Evolutionary conservation across 1,140 invertebrate species (phyloP).

Genomic region (Diorhabda sublineata): DNA sequence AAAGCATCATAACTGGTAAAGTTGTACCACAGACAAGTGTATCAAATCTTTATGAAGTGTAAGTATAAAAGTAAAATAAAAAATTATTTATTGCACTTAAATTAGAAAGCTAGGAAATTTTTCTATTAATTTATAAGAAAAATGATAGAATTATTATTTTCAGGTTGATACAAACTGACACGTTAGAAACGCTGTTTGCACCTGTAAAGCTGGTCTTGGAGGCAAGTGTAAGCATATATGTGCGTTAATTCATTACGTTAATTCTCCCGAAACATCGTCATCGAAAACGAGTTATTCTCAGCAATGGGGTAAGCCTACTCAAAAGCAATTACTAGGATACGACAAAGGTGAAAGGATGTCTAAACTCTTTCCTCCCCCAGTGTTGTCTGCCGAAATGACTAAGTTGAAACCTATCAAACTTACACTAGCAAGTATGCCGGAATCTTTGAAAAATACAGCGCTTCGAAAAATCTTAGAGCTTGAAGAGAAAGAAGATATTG

Average conservation of each 20-base stretch:
- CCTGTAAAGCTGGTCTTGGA: too few species aligned
- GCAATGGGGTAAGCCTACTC: constrained; percentile 8
- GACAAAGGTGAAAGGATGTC: constrained; percentile 11
- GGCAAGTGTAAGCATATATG: too few species aligned
- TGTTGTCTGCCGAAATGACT: background rate
- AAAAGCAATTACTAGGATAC: constrained; percentile 1
- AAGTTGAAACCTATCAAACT: constrained; percentile 1
- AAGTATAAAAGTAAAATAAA: too few species aligned
- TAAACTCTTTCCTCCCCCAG: background rate
- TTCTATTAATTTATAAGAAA: too few species aligned
- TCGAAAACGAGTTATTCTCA: constrained; percentile 6
- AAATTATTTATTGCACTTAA: too few species aligned
- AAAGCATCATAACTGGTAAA: too few species aligned
- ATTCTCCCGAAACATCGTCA: background rate
- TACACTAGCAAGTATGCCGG: background rate
- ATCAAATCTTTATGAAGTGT: too few species aligned
- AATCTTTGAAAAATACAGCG: background rate
- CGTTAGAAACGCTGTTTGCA: too few species aligned
- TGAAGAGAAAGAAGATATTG: constrained; percentile 19
- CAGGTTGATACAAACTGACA: too few species aligned
- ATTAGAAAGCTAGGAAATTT: too few species aligned
- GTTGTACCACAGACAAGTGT: too few species aligned
- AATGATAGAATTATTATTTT: too few species aligned
- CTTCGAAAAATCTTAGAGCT: background rate
- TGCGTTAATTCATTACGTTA: constrained; percentile 1